Conservation (phyloP, 2,113 vertebrate genomes). For the Clarias batrachus region DNA sequence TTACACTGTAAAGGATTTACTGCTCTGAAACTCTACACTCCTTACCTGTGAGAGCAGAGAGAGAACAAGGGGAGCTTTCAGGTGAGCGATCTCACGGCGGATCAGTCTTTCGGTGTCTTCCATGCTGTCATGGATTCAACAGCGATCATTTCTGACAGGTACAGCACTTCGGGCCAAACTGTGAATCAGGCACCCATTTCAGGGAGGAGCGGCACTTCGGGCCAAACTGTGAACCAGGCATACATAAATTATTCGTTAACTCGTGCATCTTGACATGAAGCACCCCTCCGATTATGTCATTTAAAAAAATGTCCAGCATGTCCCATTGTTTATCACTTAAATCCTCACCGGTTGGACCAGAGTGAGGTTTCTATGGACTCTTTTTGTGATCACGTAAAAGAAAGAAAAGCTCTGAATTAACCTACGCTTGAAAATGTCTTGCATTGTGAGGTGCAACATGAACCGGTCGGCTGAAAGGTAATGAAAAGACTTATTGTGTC, state of each 20-base stretch:
- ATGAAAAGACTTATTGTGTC: constrained; percentile 54
- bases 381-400: background rate
- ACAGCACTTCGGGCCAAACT: constrained; percentile 3
- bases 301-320: constrained; percentile 23
- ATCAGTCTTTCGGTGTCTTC: constrained; percentile 1
- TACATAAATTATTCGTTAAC: constrained; percentile 38
- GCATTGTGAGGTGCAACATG: constrained; percentile 38
- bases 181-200: background rate
- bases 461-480: constrained; percentile 40
- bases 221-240: constrained; percentile 42
- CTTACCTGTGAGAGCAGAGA: background rate
- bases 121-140: constrained; percentile 13
- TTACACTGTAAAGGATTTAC: constrained; percentile 44
- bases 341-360: background rate
- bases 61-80: background rate
- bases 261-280: constrained; percentile 35
- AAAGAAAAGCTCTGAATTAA: background rate
- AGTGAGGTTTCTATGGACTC: background rate
- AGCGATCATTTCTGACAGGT: background rate
- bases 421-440: background rate
- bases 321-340: background rate
- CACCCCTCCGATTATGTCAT: constrained; percentile 32
- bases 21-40: constrained; percentile 5
- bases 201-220: constrained; percentile 12
- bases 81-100: background rate